These are phyloP conservation scores for Geophilus truncorum DNA, from an alignment of 2,888 invertebrate species.

Conservation along the genomic window DNA sequence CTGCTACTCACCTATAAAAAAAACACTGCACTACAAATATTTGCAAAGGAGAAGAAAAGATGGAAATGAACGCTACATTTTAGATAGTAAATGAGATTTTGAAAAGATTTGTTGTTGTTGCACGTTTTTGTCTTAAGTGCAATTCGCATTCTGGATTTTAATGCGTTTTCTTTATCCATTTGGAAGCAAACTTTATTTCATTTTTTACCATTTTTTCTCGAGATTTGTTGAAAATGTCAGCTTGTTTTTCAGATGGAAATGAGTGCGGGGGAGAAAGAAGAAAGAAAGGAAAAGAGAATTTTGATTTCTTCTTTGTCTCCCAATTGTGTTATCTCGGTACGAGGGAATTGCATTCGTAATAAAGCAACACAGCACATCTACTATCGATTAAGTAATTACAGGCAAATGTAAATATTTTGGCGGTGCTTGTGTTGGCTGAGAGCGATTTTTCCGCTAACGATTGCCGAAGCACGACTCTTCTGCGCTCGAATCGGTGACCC, in stretches of 20 bases:
- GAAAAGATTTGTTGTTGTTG: neutral
- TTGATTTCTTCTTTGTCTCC: neutral
- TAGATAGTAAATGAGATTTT: neutral
- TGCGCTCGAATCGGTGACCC: neutral
- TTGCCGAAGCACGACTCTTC: neutral
- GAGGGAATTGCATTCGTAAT: constrained; percentile 1
- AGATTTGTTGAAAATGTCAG: neutral
- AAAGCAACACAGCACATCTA: neutral
- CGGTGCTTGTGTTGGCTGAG: neutral
- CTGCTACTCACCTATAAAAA: too few species aligned
- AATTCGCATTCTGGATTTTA: neutral
- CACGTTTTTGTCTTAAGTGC: neutral
- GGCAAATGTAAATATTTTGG: neutral
- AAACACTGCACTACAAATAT: too few species aligned
- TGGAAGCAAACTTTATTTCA: neutral
- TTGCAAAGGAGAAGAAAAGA: too few species aligned
- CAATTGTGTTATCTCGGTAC: neutral
- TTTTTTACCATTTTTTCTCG: neutral
- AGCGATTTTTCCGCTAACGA: neutral
- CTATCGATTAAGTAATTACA: constrained; percentile 10
- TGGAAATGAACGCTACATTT: too few species aligned
- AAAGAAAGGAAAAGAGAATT: neutral
- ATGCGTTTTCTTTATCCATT: neutral
- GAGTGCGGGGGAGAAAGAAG: neutral
- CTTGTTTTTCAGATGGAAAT: neutral